phyloP scores from a whole-genome alignment of 2,888 invertebrate species.

The Scaptomyza parva region DNA sequence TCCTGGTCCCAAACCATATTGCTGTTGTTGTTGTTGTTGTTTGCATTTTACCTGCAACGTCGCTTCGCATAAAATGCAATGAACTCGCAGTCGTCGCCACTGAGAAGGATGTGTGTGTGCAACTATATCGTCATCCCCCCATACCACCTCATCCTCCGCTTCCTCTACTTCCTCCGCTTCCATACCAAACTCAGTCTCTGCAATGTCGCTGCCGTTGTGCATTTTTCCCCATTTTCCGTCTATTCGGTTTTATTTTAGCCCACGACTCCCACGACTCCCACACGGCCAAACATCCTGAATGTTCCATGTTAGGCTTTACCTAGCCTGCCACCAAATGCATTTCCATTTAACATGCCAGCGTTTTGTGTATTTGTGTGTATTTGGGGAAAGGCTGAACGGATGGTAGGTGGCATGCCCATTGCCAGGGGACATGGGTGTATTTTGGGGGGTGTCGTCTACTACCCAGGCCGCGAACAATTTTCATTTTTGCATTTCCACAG shows the following conservation, averaged over 20 bases:
- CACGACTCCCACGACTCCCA: conserved; percentile 52
- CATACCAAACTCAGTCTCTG: not conserved
- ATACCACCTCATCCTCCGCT: too few relatives aligned
- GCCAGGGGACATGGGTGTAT: conserved; percentile 19
- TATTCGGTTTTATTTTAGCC: conserved; percentile 74
- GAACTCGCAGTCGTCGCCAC: conserved; percentile 64
- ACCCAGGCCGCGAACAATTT: conserved; percentile 16
- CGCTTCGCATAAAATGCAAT: conserved; percentile 77
- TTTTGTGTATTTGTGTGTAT: conserved; percentile 10
- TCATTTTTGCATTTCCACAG: conserved; percentile 22
- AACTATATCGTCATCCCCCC: not conserved
- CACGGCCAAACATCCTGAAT: conserved; percentile 47
- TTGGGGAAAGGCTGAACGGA: conserved; percentile 7
- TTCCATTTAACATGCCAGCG: conserved; percentile 73
- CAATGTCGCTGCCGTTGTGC: conserved; percentile 47
- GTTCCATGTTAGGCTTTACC: conserved; percentile 40
- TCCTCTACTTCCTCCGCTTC: too few relatives aligned
- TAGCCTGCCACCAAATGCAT: conserved; percentile 60
- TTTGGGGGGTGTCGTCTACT: conserved; percentile 13
- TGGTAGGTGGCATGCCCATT: conserved; percentile 24
- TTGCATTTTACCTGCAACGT: conserved; percentile 79
- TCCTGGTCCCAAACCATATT: conserved; percentile 39
- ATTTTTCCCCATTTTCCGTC: conserved; percentile 76
- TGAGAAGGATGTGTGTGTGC: conserved; percentile 47
- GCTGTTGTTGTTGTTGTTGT: conserved; percentile 43